Evolutionary conservation across 2,113 vertebrate species (phyloP).

Genomic region (Silurus meridionalis): DNA sequence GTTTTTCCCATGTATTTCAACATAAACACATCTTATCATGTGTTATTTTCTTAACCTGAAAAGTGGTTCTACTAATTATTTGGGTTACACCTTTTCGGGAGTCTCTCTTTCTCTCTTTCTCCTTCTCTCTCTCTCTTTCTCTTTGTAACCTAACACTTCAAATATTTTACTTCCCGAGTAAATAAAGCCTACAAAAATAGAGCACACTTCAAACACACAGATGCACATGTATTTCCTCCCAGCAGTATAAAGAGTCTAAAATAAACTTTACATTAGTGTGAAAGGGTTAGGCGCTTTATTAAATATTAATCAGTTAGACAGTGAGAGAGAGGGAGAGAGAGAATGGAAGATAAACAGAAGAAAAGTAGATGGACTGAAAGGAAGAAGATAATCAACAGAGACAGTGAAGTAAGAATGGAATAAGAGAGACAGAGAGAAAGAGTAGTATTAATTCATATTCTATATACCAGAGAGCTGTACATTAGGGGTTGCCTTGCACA

Average conservation of each 20-base stretch:
- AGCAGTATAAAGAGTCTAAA: constrained; percentile 33
- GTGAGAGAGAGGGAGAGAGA: background rate
- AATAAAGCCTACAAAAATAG: constrained; percentile 23
- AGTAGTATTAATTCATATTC: background rate
- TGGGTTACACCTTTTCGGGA: background rate
- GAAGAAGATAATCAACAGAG: background rate
- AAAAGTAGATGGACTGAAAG: background rate
- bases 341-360: constrained; percentile 9
- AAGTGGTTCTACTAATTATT: background rate
- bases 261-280: constrained; percentile 45
- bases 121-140: background rate
- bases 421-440: constrained; percentile 5
- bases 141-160: background rate
- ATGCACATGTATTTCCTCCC: constrained; percentile 6
- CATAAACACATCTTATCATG: background rate
- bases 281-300: constrained; percentile 19
- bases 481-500: background rate
- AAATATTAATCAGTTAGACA: constrained; percentile 36
- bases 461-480: background rate
- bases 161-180: background rate
- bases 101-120: background rate
- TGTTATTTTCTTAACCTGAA: background rate
- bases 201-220: background rate
- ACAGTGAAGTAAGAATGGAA: background rate
- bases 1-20: background rate